Base-by-base conservation (phyloP, 2,888 invertebrate species). In the Sympetrum striolatum region DNA sequence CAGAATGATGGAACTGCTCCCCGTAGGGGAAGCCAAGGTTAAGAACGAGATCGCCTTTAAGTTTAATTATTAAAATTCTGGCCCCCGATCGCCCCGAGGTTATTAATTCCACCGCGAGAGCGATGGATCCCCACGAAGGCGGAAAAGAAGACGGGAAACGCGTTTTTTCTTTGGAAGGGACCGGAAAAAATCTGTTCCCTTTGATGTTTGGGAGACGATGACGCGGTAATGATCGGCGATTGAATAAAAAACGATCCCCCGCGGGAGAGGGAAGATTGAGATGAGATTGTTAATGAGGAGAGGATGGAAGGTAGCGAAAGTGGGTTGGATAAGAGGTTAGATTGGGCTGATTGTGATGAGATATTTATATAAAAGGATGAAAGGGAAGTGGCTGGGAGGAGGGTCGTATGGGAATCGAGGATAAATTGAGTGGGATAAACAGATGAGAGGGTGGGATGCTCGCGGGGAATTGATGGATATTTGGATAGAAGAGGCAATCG, bases 341-440 rank as follows among this genome's bases (percentile, higher is more conserved):
- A 73, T 73, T 73, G 73, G 73, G 73, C 25, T 73, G 73, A 73
- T 73, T 73, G 73, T 73, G 73, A 73, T 73, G 73, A 73, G 73
- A 73, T 73, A 73, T 73, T 73, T 73, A 73, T 73, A 73, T 25
- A 73, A 73, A 31, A 73, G 73, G 73, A 73, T 73, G 73, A 73
- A 73, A 73, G 73, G 73, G 31, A 60, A n/a, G 60, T 22, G 60
- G 18, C 60, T 1, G n/a, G 10, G 60, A 18, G 18, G 60, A 60
- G 5, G 60, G n/a, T n/a, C 31, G 48, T 35, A 82, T 53, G 82
- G 58, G 82, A 82, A 53, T 31, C 82, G 31, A 14, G 82, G 14
- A 18, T 25, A 82, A 82, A 82, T 82, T 6, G 53, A 82, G 58
- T 82, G 82, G 82, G 58, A 35, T 82, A 58, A 82, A 82, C 58